These are phyloP conservation scores for Clusia tigrina DNA, from an alignment of 2,888 invertebrate genomes.

Conservation along the genomic window DNA sequence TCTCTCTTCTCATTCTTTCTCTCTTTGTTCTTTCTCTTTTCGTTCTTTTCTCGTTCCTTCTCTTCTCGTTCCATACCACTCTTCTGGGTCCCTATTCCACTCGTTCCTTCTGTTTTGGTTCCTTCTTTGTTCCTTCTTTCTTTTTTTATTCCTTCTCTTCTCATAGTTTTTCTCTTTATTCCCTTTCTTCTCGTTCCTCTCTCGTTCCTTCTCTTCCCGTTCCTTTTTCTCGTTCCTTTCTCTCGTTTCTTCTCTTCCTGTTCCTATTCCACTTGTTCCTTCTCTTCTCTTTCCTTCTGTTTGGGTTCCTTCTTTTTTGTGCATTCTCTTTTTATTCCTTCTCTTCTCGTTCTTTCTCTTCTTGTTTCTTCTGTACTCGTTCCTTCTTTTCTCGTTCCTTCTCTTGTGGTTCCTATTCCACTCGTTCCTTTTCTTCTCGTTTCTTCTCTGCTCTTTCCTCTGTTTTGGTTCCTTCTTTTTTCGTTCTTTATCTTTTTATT, in stretches of 20 bases:
- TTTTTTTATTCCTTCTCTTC: background rate
- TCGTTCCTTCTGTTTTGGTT: background rate
- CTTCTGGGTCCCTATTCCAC: background rate
- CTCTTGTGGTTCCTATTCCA: no score
- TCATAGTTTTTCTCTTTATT: background rate
- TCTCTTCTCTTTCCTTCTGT: no score
- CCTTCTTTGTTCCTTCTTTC: background rate
- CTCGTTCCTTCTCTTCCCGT: background rate
- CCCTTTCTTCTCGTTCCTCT: background rate
- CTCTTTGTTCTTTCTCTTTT: background rate
- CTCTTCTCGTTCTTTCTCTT: no score
- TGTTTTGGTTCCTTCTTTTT: no score
- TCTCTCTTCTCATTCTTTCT: background rate
- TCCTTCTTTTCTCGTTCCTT: no score
- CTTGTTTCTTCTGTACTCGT: no score
- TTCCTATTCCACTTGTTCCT: no score
- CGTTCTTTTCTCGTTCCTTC: background rate
- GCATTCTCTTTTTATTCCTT: no score
- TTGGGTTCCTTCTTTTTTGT: no score
- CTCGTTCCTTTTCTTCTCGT: no score
- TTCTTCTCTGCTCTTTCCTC: no score
- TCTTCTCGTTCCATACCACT: background rate
- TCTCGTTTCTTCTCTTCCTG: background rate
- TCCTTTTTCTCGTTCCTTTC: background rate
- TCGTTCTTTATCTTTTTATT: no score